Evolutionary conservation across 2,797 vertebrate genomes (phyloP), one percentile per base, ranked within the genome.

Genomic region (Naso thynnoides): DNA sequence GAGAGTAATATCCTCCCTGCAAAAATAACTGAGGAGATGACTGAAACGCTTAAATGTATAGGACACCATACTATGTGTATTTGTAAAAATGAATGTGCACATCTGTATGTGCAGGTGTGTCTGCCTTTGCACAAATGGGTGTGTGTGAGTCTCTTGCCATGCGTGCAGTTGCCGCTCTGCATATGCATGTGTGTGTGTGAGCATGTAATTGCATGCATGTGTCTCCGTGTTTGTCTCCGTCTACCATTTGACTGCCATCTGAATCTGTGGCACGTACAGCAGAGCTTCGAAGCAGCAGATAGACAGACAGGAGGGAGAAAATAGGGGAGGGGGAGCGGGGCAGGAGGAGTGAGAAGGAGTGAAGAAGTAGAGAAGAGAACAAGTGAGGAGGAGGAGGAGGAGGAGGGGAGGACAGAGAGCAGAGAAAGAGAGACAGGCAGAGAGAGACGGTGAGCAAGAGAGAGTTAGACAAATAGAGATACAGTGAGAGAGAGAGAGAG

Each of bases 181-280:
- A 44, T 65, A 58, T 50, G 79, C 48, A 41, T 55, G 41, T 70
- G 52, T 70, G 59, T 60, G 74, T 53, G 83, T 31, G 76, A 79
- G 86, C 60, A 73, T 87, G 85, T 89, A 91, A 88, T 87, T 92
- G 90, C 88, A 86, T 86, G 86, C 86, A 90, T 87, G 88, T 90
- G 89, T 89, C 84, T 84, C 80, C 13, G 27, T 84, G 88, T 84
- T 86, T 88, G 84, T 90, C 86, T 89, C 83, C 39, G 56, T 86
- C 86, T 86, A 75, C 75, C 85, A 84, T 87, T 89, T 85, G 87
- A 88, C 86, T 88, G 87, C 85, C 88, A 88, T 92, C 86, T 86
- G 89, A 90, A 89, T 90, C 88, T 89, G 86, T 84, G 86, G 89
- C 89, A 90, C 83, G 88, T 89, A 90, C 83, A 84, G 78, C 79